phyloP scores from a whole-genome alignment of 1,140 invertebrate genomes.

The Drosophila setifemur region DNA sequence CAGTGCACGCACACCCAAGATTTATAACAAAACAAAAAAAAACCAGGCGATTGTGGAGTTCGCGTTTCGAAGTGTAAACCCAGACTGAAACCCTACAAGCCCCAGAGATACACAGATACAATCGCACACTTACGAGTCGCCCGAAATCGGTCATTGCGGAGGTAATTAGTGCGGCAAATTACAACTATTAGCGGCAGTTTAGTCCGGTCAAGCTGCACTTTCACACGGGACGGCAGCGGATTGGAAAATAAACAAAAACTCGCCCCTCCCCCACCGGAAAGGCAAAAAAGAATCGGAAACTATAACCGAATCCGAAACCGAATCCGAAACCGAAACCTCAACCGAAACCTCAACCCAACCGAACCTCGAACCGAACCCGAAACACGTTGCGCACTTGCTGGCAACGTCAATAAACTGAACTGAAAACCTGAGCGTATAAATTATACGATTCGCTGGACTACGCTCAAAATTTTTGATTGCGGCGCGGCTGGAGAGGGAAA shows the following conservation, averaged over 20 bases:
- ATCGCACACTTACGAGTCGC: constrained; percentile 47
- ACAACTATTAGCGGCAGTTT: constrained; percentile 20
- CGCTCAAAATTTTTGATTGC: constrained; percentile 4
- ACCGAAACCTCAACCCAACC: too few species aligned
- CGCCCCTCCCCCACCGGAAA: constrained; percentile 11
- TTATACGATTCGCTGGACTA: constrained; percentile 28
- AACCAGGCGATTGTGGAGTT: neutral
- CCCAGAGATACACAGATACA: neutral
- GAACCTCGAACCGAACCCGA: neutral
- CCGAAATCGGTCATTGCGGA: constrained; percentile 36
- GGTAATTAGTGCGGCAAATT: constrained; percentile 36
- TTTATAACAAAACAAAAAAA: too few species aligned
- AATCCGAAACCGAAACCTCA: constrained; percentile 3
- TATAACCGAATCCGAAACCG: neutral
- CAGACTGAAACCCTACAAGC: neutral
- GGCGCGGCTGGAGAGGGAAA: constrained; percentile 8
- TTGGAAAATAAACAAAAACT: constrained; percentile 33
- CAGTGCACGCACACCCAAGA: constrained; percentile 11
- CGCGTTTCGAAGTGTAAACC: neutral
- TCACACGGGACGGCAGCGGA: constrained; percentile 51
- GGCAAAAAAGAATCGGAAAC: constrained; percentile 5
- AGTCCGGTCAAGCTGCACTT: constrained; percentile 52
- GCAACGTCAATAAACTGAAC: constrained; percentile 62
- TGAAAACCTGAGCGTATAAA: constrained; percentile 36
- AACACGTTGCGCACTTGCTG: constrained; percentile 65